These are phyloP conservation scores for Ivindomyrus marchei DNA, from an alignment of 2,113 vertebrate species.

Conservation along the genomic window DNA sequence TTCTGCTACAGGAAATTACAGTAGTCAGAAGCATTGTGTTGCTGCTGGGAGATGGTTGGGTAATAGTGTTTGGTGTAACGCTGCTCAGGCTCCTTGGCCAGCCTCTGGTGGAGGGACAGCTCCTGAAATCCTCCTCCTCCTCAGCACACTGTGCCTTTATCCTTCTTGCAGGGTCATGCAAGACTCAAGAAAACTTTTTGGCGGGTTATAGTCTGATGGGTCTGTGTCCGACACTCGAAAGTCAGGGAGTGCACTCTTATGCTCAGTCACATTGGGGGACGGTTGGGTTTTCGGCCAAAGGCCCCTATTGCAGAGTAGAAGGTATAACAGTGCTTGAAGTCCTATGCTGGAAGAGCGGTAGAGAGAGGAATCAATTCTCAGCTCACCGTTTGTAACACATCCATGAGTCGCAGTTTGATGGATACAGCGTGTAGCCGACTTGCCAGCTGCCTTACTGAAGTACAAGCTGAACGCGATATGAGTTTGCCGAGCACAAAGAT, in stretches of 20 bases:
- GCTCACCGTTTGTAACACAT: not conserved
- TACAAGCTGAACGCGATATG: not conserved
- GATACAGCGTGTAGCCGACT: not conserved
- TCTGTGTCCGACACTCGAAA: not conserved
- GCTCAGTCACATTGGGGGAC: not conserved
- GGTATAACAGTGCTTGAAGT: not conserved
- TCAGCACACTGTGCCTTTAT: not conserved
- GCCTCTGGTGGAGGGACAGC: not conserved
- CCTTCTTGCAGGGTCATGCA: not conserved
- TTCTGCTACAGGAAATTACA: constrained; percentile 2
- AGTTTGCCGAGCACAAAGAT: not conserved
- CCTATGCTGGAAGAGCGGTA: not conserved
- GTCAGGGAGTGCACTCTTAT: not conserved
- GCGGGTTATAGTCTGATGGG: not conserved
- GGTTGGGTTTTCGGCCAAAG: not conserved
- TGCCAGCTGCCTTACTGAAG: not conserved
- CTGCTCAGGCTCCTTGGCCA: not conserved
- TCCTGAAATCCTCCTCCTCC: not conserved
- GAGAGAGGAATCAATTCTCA: not conserved
- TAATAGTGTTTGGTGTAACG: not conserved
- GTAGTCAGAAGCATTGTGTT: not conserved
- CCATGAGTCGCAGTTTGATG: not conserved
- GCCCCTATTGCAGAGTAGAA: not conserved
- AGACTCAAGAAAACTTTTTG: not conserved
- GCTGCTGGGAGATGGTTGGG: not conserved